A percentile compares a stretch with the other conserved stretches of the same genome.
Conservation (phyloP, 2,888 invertebrate species). For the Conchocele bisecta region DNA sequence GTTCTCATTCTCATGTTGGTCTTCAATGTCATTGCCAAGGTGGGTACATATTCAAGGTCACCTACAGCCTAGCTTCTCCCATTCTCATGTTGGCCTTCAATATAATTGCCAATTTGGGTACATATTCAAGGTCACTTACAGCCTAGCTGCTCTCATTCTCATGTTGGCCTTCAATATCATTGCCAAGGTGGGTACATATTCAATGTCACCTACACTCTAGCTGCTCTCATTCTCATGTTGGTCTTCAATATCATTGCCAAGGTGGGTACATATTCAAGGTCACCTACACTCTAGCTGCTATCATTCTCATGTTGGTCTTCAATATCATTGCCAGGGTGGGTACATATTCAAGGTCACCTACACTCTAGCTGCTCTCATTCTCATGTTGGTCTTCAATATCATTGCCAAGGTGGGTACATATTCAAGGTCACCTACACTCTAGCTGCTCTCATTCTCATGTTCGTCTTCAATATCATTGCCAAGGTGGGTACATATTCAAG, state of each 20-base stretch:
- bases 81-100: too few relatives aligned
- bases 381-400: constrained; percentile 68
- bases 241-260: constrained; percentile 69
- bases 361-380: constrained; percentile 63
- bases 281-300: constrained; percentile 65
- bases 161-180: constrained; percentile 67
- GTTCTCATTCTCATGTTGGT: constrained; percentile 68
- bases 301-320: constrained; percentile 68
- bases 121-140: constrained; percentile 68
- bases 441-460: constrained; percentile 66
- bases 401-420: constrained; percentile 76
- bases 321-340: constrained; percentile 75
- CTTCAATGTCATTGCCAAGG: constrained; percentile 72
- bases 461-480: constrained; percentile 64
- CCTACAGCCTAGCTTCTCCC: too few relatives aligned
- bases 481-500: too few relatives aligned
- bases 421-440: constrained; percentile 68
- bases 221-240: constrained; percentile 68
- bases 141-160: constrained; percentile 65
- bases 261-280: constrained; percentile 74
- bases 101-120: too few relatives aligned
- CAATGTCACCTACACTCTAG: constrained; percentile 66
- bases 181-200: too few relatives aligned
- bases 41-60: too few relatives aligned
- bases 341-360: constrained; percentile 68